These are phyloP conservation scores for Hydropsyche betteni DNA, from an alignment of 2,888 invertebrate species.

Conservation along the genomic window DNA sequence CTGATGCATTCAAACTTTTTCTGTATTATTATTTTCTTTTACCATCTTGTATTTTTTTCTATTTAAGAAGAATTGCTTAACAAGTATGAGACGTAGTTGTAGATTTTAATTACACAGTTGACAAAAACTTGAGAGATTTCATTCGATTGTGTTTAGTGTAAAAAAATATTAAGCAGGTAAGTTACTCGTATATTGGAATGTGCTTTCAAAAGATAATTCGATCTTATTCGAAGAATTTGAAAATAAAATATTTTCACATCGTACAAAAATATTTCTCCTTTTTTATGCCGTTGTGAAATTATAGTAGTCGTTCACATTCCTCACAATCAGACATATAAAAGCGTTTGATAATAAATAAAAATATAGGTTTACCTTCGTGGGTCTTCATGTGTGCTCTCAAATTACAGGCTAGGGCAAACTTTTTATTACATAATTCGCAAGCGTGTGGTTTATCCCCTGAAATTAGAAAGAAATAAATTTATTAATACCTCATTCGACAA, in stretches of 20 bases:
- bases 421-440: conserved; percentile 75
- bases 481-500: conserved; percentile 16
- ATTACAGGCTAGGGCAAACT: conserved; percentile 78
- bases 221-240: not conserved
- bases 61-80: no score
- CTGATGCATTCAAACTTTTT: not conserved
- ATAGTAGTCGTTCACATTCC: conserved; percentile 16
- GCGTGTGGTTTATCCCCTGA: conserved; percentile 79
- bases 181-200: not conserved
- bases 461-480: conserved; percentile 52
- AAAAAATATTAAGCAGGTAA: not conserved
- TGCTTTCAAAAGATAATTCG: no score
- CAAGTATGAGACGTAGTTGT: not conserved
- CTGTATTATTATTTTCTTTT: no score
- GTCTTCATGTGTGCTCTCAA: conserved; percentile 78
- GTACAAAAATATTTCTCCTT: not conserved
- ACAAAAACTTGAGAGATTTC: not conserved
- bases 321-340: conserved; percentile 9
- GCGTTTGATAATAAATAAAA: conserved; percentile 28
- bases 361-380: conserved; percentile 69
- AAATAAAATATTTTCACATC: conserved; percentile 8
- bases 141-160: not conserved
- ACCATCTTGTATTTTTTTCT: no score
- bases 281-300: not conserved
- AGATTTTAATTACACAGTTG: not conserved